Percentiles rank a stretch among this genome's conserved stretches.
phyloP scores from a whole-genome alignment of 2,113 vertebrate species.

The Donacobius atricapilla region DNA sequence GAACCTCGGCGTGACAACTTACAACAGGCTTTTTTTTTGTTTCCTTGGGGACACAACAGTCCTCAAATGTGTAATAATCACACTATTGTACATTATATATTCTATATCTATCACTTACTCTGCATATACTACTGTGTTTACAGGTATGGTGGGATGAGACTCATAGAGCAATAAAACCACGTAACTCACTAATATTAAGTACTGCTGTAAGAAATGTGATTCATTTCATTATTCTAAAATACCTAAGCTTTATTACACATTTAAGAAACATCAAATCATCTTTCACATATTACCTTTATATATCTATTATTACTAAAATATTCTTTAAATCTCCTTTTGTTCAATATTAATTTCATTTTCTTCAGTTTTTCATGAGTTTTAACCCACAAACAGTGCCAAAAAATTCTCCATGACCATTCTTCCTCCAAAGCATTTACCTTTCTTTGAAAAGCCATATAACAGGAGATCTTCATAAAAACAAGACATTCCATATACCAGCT shows the following conservation, averaged over 20 bases:
- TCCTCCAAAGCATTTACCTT: neutral
- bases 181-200: neutral
- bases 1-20: neutral
- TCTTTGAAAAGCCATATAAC: neutral
- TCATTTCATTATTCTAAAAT: neutral
- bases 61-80: neutral
- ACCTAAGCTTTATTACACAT: neutral
- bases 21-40: neutral
- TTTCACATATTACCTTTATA: neutral
- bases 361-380: neutral
- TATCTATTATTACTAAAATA: neutral
- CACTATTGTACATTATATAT: neutral
- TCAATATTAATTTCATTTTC: neutral
- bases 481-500: constrained; percentile 4
- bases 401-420: neutral
- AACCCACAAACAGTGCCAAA: neutral
- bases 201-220: neutral
- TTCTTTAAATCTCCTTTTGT: neutral
- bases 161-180: neutral
- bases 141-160: neutral
- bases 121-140: neutral
- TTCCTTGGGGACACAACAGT: neutral
- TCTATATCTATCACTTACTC: neutral
- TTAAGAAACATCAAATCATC: neutral
- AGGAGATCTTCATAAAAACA: neutral